Percentiles rank a stretch among this genome's conserved stretches.
Conservation (phyloP, 2,113 vertebrate genomes). For the Leptocoma aspasia region DNA sequence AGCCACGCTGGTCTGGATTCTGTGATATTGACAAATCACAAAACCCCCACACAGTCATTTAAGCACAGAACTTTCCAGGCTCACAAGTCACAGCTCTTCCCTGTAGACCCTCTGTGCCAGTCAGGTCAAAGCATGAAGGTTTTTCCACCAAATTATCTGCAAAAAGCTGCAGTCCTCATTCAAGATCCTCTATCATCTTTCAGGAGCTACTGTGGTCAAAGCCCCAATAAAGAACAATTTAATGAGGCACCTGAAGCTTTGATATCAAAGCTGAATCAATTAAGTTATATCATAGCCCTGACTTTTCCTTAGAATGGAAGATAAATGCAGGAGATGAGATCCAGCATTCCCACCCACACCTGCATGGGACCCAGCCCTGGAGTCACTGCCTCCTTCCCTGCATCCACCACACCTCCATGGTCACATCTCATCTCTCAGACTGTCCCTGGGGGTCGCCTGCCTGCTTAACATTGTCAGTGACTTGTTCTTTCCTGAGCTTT, state of each 20-base stretch:
- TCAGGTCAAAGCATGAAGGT: too few species aligned
- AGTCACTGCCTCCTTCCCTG: not conserved
- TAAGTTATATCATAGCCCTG: not conserved
- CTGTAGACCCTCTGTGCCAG: not conserved
- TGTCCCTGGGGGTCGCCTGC: not conserved
- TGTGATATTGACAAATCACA: not conserved
- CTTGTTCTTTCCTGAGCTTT: not conserved
- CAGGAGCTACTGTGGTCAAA: not conserved
- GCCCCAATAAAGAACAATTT: not conserved
- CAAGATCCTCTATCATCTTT: not conserved
- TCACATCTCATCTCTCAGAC: not conserved
- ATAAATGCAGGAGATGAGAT: not conserved
- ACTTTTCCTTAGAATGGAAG: not conserved
- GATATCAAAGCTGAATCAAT: not conserved
- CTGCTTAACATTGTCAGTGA: not conserved
- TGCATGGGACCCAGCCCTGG: not conserved
- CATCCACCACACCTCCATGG: not conserved
- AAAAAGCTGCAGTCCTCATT: not conserved
- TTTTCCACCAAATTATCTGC: not conserved
- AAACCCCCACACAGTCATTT: fast-evolving
- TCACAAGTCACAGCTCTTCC: not conserved
- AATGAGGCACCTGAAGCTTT: not conserved
- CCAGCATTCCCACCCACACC: not conserved
- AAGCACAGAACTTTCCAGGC: not conserved
- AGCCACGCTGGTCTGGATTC: not conserved